Evolutionary conservation across 2,888 invertebrate species (phyloP).

Genomic region (Pyralis farinalis): DNA sequence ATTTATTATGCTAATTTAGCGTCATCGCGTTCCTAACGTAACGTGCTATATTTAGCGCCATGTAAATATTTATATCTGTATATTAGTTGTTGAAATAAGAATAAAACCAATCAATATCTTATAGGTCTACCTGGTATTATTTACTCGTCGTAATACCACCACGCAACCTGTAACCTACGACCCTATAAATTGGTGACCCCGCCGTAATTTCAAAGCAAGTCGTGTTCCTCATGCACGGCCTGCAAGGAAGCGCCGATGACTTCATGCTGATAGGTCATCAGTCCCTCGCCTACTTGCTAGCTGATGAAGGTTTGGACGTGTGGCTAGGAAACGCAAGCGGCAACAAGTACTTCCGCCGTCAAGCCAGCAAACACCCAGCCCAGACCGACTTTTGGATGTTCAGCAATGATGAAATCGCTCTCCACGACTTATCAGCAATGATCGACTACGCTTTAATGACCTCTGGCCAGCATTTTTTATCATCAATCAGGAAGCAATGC

Average conservation of each 20-base stretch:
- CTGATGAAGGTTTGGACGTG: constrained; percentile 66
- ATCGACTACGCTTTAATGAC: constrained; percentile 57
- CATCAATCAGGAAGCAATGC: too few relatives aligned
- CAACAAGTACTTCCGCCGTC: constrained; percentile 57
- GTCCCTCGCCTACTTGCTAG: constrained; percentile 58
- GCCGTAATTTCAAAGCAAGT: constrained; percentile 62
- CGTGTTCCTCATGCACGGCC: constrained; percentile 82
- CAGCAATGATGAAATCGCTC: constrained; percentile 66
- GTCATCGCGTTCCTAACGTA: too few relatives aligned
- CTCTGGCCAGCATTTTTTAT: constrained; percentile 46
- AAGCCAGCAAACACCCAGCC: constrained; percentile 57
- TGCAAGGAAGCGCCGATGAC: constrained; percentile 84
- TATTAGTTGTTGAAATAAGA: too few relatives aligned
- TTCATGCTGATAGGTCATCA: constrained; percentile 85
- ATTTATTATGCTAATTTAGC: too few relatives aligned
- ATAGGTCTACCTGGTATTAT: too few relatives aligned
- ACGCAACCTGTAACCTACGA: too few relatives aligned
- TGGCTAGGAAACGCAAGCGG: constrained; percentile 71
- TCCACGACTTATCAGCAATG: constrained; percentile 65
- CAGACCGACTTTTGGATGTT: constrained; percentile 65
- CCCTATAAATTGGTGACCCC: too few relatives aligned
- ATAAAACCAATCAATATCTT: too few relatives aligned
- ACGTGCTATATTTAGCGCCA: too few relatives aligned
- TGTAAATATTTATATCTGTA: too few relatives aligned
- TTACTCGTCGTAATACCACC: too few relatives aligned